Conservation (phyloP, 2,888 invertebrate genomes). For the Zygogramma bicolorata region DNA sequence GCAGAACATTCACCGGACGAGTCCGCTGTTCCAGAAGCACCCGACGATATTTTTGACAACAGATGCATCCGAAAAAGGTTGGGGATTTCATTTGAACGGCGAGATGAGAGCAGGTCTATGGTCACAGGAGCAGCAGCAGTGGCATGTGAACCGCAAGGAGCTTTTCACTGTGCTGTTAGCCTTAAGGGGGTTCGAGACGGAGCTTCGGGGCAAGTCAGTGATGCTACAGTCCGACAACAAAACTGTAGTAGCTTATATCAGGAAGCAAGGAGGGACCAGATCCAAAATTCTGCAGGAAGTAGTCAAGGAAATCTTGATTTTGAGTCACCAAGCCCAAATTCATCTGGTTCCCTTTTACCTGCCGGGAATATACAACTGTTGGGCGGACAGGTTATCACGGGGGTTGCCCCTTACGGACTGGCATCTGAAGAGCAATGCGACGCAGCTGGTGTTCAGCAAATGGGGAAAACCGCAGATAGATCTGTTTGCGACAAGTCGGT, state of each 20-base stretch:
- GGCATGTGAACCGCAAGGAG: neutral
- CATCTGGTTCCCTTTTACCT: neutral
- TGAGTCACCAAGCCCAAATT: neutral
- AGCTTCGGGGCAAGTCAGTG: too few relatives aligned
- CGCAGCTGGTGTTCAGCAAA: conserved; percentile 22
- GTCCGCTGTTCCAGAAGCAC: neutral
- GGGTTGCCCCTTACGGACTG: conserved; percentile 41
- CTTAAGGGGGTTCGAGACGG: too few relatives aligned
- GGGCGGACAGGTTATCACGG: too few relatives aligned
- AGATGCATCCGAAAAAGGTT: neutral
- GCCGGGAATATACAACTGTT: neutral
- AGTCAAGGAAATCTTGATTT: neutral
- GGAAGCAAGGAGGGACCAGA: too few relatives aligned
- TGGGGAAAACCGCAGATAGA: too few relatives aligned
- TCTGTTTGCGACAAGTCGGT: too few relatives aligned
- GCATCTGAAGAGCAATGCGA: conserved; percentile 43
- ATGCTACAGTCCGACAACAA: too few relatives aligned
- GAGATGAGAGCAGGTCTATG: neutral
- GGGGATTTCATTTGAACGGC: neutral
- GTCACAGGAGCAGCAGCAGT: neutral
- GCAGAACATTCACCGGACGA: neutral
- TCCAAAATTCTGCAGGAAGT: too few relatives aligned
- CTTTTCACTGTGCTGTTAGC: too few relatives aligned
- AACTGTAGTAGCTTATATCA: too few relatives aligned
- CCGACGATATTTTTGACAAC: neutral